Conservation (phyloP, 2,888 invertebrate species). For the Oscheius sp. region DNA sequence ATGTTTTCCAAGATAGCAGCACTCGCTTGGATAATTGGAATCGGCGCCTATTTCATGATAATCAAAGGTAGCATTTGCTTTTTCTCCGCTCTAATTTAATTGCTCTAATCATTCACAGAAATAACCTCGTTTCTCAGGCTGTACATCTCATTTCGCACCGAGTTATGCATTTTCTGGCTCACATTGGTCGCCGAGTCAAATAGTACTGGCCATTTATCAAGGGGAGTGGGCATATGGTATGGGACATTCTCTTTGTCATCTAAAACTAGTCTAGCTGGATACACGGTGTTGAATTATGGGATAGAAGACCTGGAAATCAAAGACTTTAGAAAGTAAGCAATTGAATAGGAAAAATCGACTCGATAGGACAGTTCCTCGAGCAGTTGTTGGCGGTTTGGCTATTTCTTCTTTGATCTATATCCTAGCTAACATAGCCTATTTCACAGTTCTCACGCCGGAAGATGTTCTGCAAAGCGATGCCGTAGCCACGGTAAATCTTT, state of each 20-base stretch:
- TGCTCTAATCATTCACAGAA: slow-evolving; percentile 34
- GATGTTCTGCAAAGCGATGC: slow-evolving; percentile 50
- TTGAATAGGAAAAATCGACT: neutral
- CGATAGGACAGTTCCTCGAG: slow-evolving; percentile 49
- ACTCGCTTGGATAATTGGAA: slow-evolving; percentile 47
- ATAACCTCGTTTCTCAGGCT: slow-evolving; percentile 41
- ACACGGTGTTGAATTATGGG: slow-evolving; percentile 58
- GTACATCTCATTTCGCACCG: slow-evolving; percentile 39
- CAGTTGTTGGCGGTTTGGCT: slow-evolving; percentile 51
- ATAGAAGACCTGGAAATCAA: slow-evolving; percentile 54
- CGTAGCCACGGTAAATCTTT: slow-evolving; percentile 52
- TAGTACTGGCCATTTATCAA: slow-evolving; percentile 56
- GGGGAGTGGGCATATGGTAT: slow-evolving; percentile 60
- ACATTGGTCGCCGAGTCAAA: slow-evolving; percentile 44
- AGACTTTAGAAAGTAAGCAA: slow-evolving; percentile 47
- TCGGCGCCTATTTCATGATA: slow-evolving; percentile 52
- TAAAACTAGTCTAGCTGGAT: slow-evolving; percentile 59
- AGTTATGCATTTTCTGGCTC: slow-evolving; percentile 44
- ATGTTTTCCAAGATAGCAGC: slow-evolving; percentile 55
- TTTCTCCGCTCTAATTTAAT: slow-evolving; percentile 19
- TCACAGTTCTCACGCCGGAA: slow-evolving; percentile 51
- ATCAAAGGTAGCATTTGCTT: slow-evolving; percentile 44
- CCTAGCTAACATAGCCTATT: slow-evolving; percentile 54
- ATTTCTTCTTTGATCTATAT: slow-evolving; percentile 53
- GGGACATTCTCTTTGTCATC: too few relatives aligned